A percentile compares a stretch with the other conserved stretches of the same genome.
These are phyloP conservation scores for Ceriagrion tenellum DNA, from an alignment of 2,888 invertebrate genomes.

Conservation along the genomic window DNA sequence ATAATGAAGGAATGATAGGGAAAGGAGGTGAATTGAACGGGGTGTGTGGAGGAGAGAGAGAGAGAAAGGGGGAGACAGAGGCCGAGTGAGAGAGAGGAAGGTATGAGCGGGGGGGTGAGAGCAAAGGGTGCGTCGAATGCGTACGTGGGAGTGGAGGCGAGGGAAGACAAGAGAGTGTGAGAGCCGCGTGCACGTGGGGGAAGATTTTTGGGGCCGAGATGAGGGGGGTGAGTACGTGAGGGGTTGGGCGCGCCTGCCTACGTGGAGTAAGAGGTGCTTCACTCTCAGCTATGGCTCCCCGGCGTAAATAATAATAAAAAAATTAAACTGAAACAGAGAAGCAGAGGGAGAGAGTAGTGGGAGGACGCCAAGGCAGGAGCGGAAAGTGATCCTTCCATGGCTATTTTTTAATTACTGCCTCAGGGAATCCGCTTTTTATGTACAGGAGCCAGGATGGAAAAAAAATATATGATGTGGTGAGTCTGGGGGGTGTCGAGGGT, in stretches of 20 bases:
- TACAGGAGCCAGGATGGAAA: slow-evolving; percentile 33
- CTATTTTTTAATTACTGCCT: slow-evolving; percentile 66
- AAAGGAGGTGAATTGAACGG: not conserved
- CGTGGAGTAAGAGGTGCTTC: slow-evolving; percentile 37
- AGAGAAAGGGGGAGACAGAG: too few species aligned
- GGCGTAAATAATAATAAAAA: slow-evolving; percentile 47
- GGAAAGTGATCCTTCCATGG: slow-evolving; percentile 61
- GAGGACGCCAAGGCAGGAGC: slow-evolving; percentile 37
- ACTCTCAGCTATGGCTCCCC: slow-evolving; percentile 21
- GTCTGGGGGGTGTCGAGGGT: not conserved
- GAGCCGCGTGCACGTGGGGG: not conserved
- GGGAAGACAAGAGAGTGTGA: not conserved
- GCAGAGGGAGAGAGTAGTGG: not conserved
- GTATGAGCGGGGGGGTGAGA: too few species aligned
- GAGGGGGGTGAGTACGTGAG: not conserved
- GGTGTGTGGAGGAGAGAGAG: not conserved
- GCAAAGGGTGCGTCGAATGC: too few species aligned
- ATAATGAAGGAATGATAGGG: not conserved
- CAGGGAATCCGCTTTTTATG: slow-evolving; percentile 58
- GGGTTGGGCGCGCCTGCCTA: not conserved
- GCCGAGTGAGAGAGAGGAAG: too few species aligned
- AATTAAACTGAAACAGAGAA: not conserved
- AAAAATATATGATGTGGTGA: slow-evolving; percentile 54
- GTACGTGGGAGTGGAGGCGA: too few species aligned
- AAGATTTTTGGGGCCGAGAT: not conserved